These are phyloP conservation scores for Pagrus major DNA, from an alignment of 2,113 vertebrate genomes.

Conservation along the genomic window DNA sequence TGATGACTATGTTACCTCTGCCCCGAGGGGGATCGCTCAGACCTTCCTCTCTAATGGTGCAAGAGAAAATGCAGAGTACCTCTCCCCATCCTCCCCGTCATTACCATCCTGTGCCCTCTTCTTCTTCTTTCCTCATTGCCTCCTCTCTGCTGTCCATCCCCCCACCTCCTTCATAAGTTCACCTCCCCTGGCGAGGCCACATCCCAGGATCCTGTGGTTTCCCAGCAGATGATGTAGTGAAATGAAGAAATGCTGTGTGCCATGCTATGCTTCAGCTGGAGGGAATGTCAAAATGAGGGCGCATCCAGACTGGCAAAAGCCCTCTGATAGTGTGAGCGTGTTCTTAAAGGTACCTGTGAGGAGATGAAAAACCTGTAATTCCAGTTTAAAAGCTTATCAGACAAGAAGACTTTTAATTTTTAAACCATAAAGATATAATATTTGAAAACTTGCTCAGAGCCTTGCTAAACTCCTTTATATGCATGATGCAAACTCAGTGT, in stretches of 20 bases:
- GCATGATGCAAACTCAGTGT: constrained; percentile 6
- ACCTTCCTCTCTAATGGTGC: constrained; percentile 55
- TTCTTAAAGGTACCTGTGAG: not conserved
- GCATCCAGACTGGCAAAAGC: not conserved
- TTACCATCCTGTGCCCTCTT: constrained; percentile 19
- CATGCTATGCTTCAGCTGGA: constrained; percentile 20
- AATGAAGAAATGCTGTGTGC: constrained; percentile 26
- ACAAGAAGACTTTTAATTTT: not conserved
- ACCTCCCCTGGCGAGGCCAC: not conserved
- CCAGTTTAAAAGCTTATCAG: not conserved
- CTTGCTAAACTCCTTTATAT: not conserved
- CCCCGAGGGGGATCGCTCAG: constrained; percentile 35
- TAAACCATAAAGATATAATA: not conserved
- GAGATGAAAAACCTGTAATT: not conserved
- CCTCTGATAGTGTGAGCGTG: not conserved
- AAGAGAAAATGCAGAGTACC: constrained; percentile 40
- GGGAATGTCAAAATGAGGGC: not conserved
- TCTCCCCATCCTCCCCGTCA: constrained; percentile 30
- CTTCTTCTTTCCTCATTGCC: constrained; percentile 5
- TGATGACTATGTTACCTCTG: constrained; percentile 47
- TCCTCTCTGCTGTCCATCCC: not conserved
- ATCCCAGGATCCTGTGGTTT: constrained; percentile 20
- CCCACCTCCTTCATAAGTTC: not conserved
- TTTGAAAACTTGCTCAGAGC: not conserved
- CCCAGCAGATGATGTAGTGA: constrained; percentile 29